Evolutionary conservation across 2,797 vertebrate genomes (phyloP).

Genomic region (Oophaga sylvatica): DNA sequence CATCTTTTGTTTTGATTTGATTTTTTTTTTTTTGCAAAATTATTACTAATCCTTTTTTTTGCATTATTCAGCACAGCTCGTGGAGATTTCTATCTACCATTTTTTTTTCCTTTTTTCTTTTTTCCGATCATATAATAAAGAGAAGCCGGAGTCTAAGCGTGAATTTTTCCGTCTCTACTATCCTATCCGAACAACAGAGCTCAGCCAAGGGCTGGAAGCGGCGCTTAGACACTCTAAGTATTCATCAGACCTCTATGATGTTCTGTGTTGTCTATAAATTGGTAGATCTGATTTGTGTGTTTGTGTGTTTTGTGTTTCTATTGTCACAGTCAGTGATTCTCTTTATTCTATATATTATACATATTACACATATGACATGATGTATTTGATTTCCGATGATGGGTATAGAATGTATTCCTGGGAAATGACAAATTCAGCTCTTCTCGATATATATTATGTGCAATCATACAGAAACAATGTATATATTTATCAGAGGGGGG

Average conservation of each 20-base stretch:
- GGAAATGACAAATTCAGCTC: background rate
- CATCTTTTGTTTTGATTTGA: background rate
- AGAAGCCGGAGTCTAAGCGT: conserved; percentile 36
- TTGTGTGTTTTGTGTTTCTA: conserved; percentile 57
- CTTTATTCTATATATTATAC: conserved; percentile 21
- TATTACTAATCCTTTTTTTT: conserved; percentile 39
- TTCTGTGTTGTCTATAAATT: conserved; percentile 48
- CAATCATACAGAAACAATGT: background rate
- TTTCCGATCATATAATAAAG: conserved; percentile 65
- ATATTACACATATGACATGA: conserved; percentile 6
- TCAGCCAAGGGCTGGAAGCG: conserved; percentile 50
- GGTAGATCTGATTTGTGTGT: conserved; percentile 34
- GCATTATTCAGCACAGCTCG: background rate
- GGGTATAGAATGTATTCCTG: background rate
- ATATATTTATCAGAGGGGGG: background rate
- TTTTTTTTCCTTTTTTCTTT: conserved; percentile 41
- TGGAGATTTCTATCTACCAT: conserved; percentile 24
- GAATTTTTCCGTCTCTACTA: conserved; percentile 36
- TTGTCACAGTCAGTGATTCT: conserved; percentile 41
- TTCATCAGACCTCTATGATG: conserved; percentile 49
- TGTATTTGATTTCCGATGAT: background rate
- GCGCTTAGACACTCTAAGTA: conserved; percentile 52
- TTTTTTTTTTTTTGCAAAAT: conserved; percentile 33
- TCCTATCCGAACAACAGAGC: conserved; percentile 1
- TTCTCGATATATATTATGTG: background rate